Base-by-base conservation (phyloP, 2,797 vertebrate genomes). In the Centroberyx gerrardi region DNA sequence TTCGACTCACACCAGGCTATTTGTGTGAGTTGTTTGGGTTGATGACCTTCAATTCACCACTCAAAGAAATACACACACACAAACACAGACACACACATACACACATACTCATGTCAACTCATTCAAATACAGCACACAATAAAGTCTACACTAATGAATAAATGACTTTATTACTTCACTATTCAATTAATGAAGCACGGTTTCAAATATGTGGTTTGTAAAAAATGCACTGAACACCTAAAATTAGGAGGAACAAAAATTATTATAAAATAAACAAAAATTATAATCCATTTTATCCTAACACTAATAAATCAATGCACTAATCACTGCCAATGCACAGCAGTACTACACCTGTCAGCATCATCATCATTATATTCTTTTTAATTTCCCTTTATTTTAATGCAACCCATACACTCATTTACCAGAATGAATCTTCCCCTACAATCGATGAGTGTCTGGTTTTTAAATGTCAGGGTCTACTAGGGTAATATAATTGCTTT, bases 391-490 rank as follows among this genome's bases (percentile, higher is more conserved):
- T 65, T 12, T 58, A 67, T 76, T 74, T 62, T 36, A 60, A 53
- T 44, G 54, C 27, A 38, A 51, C 28, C 14, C 52, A 28, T 33
- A 33, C 33, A 33, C 1, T 5, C 22, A 72, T 33, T 60, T 27
- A 46, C 56, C 2, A 6, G 13, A 38, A 65, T 44, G 4, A 67
- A 74, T 70, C 40, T 73, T 44, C 62, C 10, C 22, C 52, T 31
- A 46, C 22, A 44, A 71, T 60, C 9, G 44, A 77, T 66, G 33
- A 62, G 12, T 8, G 18, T 62, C 67, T 85, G 68, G 42, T 36
- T 27, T 87, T 74, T 72, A 84, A 84, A 86, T 85, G 67, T 42
- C 78, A 78, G 5, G 46, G n/a, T 56, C 38, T 58, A 14, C 33
- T 38, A 15, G 52, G 55, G 28, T 40, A 28, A 64, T 59, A 60